These are phyloP conservation scores for Sceliomorpha sp. DNA, from an alignment of 2,888 invertebrate species.

Conservation along the genomic window DNA sequence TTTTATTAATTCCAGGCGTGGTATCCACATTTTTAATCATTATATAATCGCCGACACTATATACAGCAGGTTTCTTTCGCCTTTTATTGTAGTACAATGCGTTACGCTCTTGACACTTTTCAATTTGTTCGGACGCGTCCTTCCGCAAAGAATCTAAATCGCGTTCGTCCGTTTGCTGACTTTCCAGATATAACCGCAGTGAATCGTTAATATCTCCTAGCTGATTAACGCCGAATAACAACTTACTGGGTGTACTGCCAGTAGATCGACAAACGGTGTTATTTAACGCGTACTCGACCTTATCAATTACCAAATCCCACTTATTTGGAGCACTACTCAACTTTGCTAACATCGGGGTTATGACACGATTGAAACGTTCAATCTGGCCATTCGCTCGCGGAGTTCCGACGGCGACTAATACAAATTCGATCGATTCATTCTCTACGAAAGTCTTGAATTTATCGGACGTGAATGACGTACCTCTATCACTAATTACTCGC, in stretches of 20 bases:
- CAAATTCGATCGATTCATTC: slow-evolving; percentile 47
- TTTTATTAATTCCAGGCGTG: too few relatives aligned
- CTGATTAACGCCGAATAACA: slow-evolving; percentile 13
- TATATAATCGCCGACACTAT: neutral
- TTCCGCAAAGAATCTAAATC: neutral
- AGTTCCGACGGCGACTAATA: slow-evolving; percentile 60
- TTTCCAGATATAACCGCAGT: neutral
- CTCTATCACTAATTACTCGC: slow-evolving; percentile 61
- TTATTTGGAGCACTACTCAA: too few relatives aligned
- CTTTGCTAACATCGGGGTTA: slow-evolving; percentile 62
- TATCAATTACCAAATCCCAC: too few relatives aligned
- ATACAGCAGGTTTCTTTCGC: neutral
- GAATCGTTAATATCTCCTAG: neutral
- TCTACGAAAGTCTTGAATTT: slow-evolving; percentile 57
- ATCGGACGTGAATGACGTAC: slow-evolving; percentile 63
- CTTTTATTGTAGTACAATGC: neutral
- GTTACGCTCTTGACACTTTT: neutral
- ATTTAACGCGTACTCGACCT: too few relatives aligned
- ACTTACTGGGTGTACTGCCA: slow-evolving; percentile 7
- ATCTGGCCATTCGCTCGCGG: slow-evolving; percentile 69
- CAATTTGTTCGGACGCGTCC: neutral
- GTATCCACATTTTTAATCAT: too few relatives aligned
- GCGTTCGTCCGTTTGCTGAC: neutral
- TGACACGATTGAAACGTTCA: too few relatives aligned
- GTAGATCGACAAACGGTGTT: slow-evolving; percentile 8